Percentiles rank a stretch among this genome's conserved stretches.
Evolutionary conservation across 2,113 vertebrate genomes (phyloP).

Genomic region (Antennarius striatus): DNA sequence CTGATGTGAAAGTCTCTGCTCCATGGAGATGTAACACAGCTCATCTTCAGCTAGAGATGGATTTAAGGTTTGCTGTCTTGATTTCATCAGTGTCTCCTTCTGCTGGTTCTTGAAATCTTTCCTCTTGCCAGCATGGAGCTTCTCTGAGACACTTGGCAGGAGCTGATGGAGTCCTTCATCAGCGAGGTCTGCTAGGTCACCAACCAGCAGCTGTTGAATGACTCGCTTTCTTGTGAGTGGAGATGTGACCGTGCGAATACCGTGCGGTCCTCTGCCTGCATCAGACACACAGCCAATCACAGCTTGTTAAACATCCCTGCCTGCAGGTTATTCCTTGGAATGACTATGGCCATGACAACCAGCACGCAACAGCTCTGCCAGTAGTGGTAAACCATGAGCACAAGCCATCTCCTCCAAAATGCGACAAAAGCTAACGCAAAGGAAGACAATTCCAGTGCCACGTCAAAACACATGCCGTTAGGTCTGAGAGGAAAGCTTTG

Average conservation of each 20-base stretch:
- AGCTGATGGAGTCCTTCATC: constrained; percentile 74
- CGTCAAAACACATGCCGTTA: constrained; percentile 40
- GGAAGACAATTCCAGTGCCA: constrained; percentile 25
- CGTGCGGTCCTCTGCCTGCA: constrained; percentile 72
- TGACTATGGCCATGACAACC: constrained; percentile 5
- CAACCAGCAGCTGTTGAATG: constrained; percentile 75
- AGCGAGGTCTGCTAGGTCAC: constrained; percentile 78
- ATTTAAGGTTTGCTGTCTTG: constrained; percentile 54
- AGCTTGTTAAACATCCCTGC: constrained; percentile 50
- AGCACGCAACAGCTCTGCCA: constrained; percentile 46
- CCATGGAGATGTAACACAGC: constrained; percentile 68
- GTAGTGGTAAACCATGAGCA: constrained; percentile 31
- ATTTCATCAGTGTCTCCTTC: constrained; percentile 34
- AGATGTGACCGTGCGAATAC: constrained; percentile 61
- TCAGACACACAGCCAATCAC: constrained; percentile 72
- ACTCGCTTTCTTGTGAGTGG: constrained; percentile 67
- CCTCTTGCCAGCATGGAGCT: constrained; percentile 39
- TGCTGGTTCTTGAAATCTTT: constrained; percentile 40
- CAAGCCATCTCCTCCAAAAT: constrained; percentile 32
- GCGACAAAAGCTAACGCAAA: constrained; percentile 15
- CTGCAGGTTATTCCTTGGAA: constrained; percentile 13
- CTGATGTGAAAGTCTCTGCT: constrained; percentile 56
- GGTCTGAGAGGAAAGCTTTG: constrained; percentile 27
- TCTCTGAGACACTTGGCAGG: constrained; percentile 59
- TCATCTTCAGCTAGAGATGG: constrained; percentile 45